A percentile compares a stretch with the other conserved stretches of the same genome.
Evolutionary conservation across 2,797 vertebrate genomes (phyloP).

Genomic region (Diplodus puntazzo): DNA sequence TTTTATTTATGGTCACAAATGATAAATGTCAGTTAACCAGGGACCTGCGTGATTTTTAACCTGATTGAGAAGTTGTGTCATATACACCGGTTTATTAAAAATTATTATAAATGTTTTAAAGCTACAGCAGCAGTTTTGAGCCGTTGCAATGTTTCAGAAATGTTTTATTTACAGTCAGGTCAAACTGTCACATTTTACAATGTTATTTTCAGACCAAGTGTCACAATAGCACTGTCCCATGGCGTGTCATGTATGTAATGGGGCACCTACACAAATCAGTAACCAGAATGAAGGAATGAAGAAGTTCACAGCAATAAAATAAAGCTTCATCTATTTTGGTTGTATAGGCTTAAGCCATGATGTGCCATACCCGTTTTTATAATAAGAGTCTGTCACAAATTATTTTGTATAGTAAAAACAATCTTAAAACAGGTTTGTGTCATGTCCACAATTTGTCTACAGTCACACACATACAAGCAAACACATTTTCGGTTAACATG

Average conservation of each 20-base stretch:
- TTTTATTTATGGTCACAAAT: slow-evolving; percentile 63
- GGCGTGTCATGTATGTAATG: not conserved
- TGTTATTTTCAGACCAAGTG: not conserved
- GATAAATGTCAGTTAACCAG: slow-evolving; percentile 40
- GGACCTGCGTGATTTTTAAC: slow-evolving; percentile 23
- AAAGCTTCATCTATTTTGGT: not conserved
- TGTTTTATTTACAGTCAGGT: slow-evolving; percentile 27
- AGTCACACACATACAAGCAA: no score
- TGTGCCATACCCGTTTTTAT: slow-evolving; percentile 60
- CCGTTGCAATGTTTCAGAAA: slow-evolving; percentile 19
- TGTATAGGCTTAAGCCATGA: slow-evolving; percentile 21
- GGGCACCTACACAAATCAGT: not conserved
- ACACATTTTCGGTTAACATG: no score
- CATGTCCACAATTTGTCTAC: slow-evolving; percentile 6
- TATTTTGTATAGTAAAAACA: slow-evolving; percentile 82
- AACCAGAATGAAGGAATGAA: slow-evolving; percentile 17
- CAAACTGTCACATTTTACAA: slow-evolving; percentile 15
- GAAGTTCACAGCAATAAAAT: slow-evolving; percentile 11
- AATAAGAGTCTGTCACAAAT: slow-evolving; percentile 59
- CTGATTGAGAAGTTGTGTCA: slow-evolving; percentile 8
- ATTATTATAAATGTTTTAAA: slow-evolving; percentile 13
- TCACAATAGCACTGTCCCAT: not conserved
- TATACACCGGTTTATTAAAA: slow-evolving; percentile 16
- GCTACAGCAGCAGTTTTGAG: slow-evolving; percentile 8
- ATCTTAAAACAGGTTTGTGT: slow-evolving; percentile 51